Evolutionary conservation across 2,888 invertebrate genomes (phyloP).

Genomic region (Apamea sordens): DNA sequence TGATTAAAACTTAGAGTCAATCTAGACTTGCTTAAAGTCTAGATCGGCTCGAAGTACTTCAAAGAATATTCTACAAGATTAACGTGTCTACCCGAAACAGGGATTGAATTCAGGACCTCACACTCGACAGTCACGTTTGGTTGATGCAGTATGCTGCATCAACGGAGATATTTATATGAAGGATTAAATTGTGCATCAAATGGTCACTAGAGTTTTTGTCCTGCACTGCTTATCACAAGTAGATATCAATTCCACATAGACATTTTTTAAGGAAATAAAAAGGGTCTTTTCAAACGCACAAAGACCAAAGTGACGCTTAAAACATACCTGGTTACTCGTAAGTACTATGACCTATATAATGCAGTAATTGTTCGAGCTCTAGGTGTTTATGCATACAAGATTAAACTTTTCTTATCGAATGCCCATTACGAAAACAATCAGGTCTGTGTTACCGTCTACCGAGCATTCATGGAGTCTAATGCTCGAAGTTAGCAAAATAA

Average conservation of each 20-base stretch:
- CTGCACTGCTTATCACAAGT: neutral
- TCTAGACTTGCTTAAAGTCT: neutral
- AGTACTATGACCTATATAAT: neutral
- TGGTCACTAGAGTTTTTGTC: neutral
- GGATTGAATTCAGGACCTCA: neutral
- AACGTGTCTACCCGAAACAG: neutral
- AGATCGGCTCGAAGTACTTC: too few species aligned
- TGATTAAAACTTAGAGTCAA: too few species aligned
- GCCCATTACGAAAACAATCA: neutral
- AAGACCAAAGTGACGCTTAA: neutral
- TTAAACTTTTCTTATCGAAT: constrained; percentile 34
- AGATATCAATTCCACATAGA: neutral
- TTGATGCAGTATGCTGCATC: neutral
- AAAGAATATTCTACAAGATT: neutral
- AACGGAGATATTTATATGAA: neutral
- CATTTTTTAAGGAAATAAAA: neutral
- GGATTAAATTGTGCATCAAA: neutral
- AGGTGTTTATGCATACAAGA: constrained; percentile 14
- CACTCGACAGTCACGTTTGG: neutral
- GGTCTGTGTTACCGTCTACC: neutral
- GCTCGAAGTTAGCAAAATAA: neutral
- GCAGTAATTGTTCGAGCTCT: constrained; percentile 18
- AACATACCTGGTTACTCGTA: neutral
- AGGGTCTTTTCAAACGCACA: neutral
- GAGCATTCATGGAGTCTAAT: neutral